Conservation (phyloP, 2,888 invertebrate genomes). For the Drosophila parthenogenetica region DNA sequence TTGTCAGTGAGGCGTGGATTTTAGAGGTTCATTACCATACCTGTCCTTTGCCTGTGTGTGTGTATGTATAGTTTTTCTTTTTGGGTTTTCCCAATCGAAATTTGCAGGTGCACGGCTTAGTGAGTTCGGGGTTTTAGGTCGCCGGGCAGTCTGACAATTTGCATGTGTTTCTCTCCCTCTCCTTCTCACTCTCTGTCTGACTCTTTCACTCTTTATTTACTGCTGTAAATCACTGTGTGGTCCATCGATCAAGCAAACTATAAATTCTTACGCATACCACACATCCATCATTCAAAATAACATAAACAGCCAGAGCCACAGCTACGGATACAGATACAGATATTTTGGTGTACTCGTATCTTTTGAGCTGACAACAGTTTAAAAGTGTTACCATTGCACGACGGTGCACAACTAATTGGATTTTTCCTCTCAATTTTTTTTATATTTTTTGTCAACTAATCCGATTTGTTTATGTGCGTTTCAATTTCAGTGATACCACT, state of each 20-base stretch:
- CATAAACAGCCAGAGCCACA: background rate
- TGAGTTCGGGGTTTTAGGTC: slow-evolving; percentile 36
- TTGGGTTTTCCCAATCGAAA: slow-evolving; percentile 55
- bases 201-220: background rate
- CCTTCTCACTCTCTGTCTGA: background rate
- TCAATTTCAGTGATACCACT: slow-evolving; percentile 47
- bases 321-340: slow-evolving; percentile 23
- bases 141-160: slow-evolving; percentile 73
- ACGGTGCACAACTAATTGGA: slow-evolving; percentile 78
- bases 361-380: slow-evolving; percentile 62
- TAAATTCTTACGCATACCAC: slow-evolving; percentile 80
- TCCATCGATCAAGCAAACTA: slow-evolving; percentile 72
- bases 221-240: slow-evolving; percentile 65
- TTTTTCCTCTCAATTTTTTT: slow-evolving; percentile 48
- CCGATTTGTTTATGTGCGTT: slow-evolving; percentile 76
- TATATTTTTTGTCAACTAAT: slow-evolving; percentile 73
- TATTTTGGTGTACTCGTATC: slow-evolving; percentile 35
- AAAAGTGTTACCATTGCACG: slow-evolving; percentile 65
- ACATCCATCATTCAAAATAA: slow-evolving; percentile 66
- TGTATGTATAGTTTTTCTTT: background rate
- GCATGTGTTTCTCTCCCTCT: slow-evolving; percentile 52
- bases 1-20: slow-evolving; percentile 75
- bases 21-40: slow-evolving; percentile 77
- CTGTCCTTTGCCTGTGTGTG: slow-evolving; percentile 31
- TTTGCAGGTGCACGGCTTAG: slow-evolving; percentile 63